Evolutionary conservation across 2,113 vertebrate species (phyloP), one percentile per base, ranked within the genome.

Genomic region (Calonectris borealis): DNA sequence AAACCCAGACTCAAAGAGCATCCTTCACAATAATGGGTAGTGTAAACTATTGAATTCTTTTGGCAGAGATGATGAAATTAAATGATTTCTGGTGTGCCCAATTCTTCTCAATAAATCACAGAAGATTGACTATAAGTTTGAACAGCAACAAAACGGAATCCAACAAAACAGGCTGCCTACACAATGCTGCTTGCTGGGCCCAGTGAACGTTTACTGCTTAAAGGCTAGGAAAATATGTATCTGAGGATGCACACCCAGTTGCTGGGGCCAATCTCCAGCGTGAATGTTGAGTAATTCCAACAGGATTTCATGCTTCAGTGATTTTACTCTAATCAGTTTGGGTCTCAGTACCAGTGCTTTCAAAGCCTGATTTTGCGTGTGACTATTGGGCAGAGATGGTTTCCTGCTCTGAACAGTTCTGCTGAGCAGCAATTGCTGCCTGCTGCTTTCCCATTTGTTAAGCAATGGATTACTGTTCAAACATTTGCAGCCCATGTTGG

Each of bases 381-480:
- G 48, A 5, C 82, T 79, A 1, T 55, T 44, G 70, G 86, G 66
- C 92, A 91, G 82, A 79, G 91, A 46, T 32, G 31, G 71, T 96
- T 88, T 84, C 88, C 55, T 87, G 46, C 36, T 65, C 95, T 31
- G 61, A 61, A 22, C 16, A 26, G 54, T 75, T 96, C 73, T 91
- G 86, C 86, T 66, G 81, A 94, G 80, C 89, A 83, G 86, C 80
- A 58, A 20, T 44, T 64, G 71, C 90, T 96, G 90, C 83, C 90
- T 57, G 69, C 83, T 92, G 83, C 86, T 86, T 85, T 89, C 93
- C 80, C 70, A n/a, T 96, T 94, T 96, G 90, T 88, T 93, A 92
- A 96, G 92, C 82, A 58, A 66, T 44, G 71, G 95, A 64, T 97
- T 93, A 70, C 51, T 86, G 71, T 89, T 86, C 93, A 94, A 88